These are phyloP conservation scores for Anastatus disparis DNA, from an alignment of 1,140 invertebrate genomes.

Conservation along the genomic window DNA sequence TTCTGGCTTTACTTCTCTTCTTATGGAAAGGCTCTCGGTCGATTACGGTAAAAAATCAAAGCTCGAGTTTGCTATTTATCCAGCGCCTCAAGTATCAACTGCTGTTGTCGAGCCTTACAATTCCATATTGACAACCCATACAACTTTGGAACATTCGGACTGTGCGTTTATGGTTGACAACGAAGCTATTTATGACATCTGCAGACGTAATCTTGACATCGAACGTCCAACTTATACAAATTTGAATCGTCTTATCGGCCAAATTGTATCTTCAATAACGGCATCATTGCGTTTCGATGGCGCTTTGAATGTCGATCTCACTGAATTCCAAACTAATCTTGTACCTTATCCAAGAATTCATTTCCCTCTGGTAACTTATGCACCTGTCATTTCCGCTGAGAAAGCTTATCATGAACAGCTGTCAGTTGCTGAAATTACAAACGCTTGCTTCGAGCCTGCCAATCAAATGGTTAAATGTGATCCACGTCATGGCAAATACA, in stretches of 20 bases:
- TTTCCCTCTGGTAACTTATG: conserved; percentile 82
- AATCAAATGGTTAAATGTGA: conserved; percentile 91
- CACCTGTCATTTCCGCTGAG: conserved; percentile 82
- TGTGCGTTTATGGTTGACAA: conserved; percentile 91
- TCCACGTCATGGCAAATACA: conserved; percentile 82
- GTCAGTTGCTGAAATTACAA: conserved; percentile 83
- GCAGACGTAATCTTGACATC: conserved; percentile 64
- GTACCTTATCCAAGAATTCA: conserved; percentile 75
- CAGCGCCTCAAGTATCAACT: conserved; percentile 82
- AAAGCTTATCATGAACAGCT: conserved; percentile 78
- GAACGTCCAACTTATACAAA: conserved; percentile 84
- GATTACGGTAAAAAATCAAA: conserved; percentile 76
- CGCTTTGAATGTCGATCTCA: conserved; percentile 88
- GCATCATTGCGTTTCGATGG: conserved; percentile 89
- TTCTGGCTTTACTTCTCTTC: conserved; percentile 82
- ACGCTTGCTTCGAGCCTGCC: conserved; percentile 83
- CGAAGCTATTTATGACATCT: conserved; percentile 85
- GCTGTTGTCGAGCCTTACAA: conserved; percentile 90
- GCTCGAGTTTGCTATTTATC: conserved; percentile 86
- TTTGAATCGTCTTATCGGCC: conserved; percentile 83
- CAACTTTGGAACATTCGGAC: conserved; percentile 82
- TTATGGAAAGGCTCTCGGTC: conserved; percentile 84
- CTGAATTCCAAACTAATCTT: conserved; percentile 90
- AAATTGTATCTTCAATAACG: conserved; percentile 87
- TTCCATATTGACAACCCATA: conserved; percentile 73